phyloP scores from a whole-genome alignment of 2,797 vertebrate species.

The Anisognathus igniventris region DNA sequence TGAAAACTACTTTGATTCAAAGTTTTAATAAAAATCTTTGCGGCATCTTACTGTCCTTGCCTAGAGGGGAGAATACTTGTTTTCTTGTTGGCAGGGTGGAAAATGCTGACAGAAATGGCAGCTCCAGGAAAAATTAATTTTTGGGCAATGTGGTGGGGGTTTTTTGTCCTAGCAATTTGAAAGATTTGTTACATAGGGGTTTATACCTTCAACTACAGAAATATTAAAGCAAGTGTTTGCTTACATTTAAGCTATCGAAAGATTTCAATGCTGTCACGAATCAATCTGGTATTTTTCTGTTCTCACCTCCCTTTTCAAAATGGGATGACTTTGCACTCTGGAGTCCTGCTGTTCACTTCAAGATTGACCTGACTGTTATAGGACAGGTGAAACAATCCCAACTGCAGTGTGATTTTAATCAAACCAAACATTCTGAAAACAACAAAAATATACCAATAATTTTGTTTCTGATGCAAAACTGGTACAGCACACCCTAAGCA shows the following conservation, averaged over 20 bases:
- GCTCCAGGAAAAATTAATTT: neutral
- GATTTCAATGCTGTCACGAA: neutral
- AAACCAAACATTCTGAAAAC: neutral
- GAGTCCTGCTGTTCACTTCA: neutral
- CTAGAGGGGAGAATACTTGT: neutral
- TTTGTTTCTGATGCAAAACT: neutral
- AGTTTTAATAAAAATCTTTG: neutral
- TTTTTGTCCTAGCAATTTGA: neutral
- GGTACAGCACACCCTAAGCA: neutral
- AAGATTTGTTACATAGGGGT: neutral
- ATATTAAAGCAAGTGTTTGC: neutral
- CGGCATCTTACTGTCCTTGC: neutral
- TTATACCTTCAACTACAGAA: neutral
- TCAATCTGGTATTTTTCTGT: neutral
- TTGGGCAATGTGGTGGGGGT: accelerated
- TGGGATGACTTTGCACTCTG: neutral
- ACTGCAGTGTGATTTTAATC: neutral
- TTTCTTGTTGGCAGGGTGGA: neutral
- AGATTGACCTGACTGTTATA: neutral
- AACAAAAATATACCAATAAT: neutral
- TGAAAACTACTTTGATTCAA: neutral
- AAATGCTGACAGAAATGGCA: neutral
- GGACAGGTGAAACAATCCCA: neutral
- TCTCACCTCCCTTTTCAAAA: neutral
- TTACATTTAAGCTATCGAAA: neutral